A percentile compares a stretch with the other conserved stretches of the same genome.
Conservation (phyloP, 2,797 vertebrate genomes). For the Sebastes trivittatus region DNA sequence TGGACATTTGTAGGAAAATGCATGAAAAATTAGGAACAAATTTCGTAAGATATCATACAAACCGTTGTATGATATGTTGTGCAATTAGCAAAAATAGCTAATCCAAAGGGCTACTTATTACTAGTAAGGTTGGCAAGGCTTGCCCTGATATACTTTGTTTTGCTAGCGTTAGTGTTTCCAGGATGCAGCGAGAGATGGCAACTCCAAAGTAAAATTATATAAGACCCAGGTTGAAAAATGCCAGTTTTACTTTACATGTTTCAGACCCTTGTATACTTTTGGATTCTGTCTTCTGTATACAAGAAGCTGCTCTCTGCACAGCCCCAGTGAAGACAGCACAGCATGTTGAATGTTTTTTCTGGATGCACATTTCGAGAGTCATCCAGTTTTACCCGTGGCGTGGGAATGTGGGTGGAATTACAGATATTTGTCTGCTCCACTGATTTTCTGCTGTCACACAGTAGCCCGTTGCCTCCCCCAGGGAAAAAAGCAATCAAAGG, state of each 20-base stretch:
- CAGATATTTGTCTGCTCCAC: conserved; percentile 27
- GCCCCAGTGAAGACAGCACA: not conserved
- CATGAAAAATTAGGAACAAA: too few species aligned
- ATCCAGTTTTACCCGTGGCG: not conserved
- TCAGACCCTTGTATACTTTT: not conserved
- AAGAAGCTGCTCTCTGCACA: not conserved
- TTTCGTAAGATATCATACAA: too few species aligned
- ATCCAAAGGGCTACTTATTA: not conserved
- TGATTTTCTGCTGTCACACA: conserved; percentile 19
- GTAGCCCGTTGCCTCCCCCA: conserved; percentile 19
- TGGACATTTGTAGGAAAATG: too few species aligned
- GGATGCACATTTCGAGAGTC: not conserved
- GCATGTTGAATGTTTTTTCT: not conserved
- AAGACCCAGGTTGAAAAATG: not conserved
- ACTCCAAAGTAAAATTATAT: not conserved
- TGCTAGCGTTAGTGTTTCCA: not conserved
- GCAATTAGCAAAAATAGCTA: too few species aligned
- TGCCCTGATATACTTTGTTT: not conserved
- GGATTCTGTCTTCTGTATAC: not conserved
- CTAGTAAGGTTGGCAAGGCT: not conserved
- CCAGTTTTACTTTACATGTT: not conserved
- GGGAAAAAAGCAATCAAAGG: conserved; percentile 13
- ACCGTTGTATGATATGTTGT: too few species aligned
- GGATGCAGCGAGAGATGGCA: not conserved
- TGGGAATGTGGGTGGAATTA: conserved; percentile 19